phyloP scores from a whole-genome alignment of 92 coral and sea anemone species.

The Actinernus sp. region DNA sequence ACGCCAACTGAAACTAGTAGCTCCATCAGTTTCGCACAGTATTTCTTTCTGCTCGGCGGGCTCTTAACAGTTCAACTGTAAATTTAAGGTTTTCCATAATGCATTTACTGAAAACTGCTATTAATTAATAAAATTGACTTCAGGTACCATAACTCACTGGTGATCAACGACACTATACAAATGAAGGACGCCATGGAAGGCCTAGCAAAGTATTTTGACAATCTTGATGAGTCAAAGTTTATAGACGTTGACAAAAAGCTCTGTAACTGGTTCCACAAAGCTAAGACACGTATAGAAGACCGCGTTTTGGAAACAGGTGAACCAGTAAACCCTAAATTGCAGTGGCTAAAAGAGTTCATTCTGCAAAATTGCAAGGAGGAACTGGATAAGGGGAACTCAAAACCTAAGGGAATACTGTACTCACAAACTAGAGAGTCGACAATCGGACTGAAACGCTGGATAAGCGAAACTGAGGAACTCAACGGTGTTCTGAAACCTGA shows the following conservation, averaged over 20 bases:
- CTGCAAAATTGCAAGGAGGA: conserved; percentile 37
- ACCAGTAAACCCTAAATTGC: conserved; percentile 67
- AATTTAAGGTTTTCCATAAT: too few species aligned
- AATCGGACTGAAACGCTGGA: conserved; percentile 71
- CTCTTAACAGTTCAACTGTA: too few species aligned
- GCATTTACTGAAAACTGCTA: not conserved
- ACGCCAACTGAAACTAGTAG: too few species aligned
- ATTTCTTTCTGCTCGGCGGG: too few species aligned
- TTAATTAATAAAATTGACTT: too few species aligned
- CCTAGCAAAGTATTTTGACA: conserved; percentile 46
- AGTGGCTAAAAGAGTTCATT: conserved; percentile 50
- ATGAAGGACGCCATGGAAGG: conserved; percentile 73
- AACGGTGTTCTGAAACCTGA: conserved; percentile 59
- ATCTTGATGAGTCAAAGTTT: conserved; percentile 38
- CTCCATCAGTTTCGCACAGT: too few species aligned
- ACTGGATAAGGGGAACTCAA: conserved; percentile 23
- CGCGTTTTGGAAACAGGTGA: conserved; percentile 33
- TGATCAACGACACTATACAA: conserved; percentile 75
- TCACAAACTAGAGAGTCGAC: conserved; percentile 75
- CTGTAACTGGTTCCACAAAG: conserved; percentile 36
- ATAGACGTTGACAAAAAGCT: conserved; percentile 36
- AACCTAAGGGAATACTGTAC: conserved; percentile 77
- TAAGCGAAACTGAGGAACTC: conserved; percentile 54
- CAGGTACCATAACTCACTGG: conserved; percentile 61
- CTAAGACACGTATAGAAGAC: not conserved